Percentiles rank a stretch among this genome's conserved stretches.
Conservation (phyloP, 1,140 invertebrate genomes). For the Panonychus citri region DNA sequence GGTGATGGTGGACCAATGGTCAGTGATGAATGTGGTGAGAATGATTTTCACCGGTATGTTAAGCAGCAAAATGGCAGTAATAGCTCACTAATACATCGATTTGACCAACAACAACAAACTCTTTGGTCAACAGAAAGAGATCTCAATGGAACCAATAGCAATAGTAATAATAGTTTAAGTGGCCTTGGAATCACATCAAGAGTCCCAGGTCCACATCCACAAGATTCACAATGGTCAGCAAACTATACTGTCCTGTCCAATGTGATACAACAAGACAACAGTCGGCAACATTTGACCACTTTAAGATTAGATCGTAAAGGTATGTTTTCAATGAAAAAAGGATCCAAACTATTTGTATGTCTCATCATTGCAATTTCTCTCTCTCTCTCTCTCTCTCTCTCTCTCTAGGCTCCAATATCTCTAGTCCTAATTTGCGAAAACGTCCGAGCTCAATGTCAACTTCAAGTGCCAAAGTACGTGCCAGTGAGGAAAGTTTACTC, state of each 20-base stretch:
- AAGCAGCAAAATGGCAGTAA: neutral
- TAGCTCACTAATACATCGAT: neutral
- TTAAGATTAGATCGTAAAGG: neutral
- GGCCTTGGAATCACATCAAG: neutral
- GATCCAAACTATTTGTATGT: too few species aligned
- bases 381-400: neutral
- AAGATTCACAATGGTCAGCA: too few species aligned
- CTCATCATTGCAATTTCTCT: conserved; percentile 3
- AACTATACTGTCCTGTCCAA: too few species aligned
- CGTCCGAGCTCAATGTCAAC: neutral
- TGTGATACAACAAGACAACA: too few species aligned
- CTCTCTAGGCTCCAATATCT: neutral
- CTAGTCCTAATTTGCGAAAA: conserved; percentile 4
- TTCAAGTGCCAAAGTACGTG: conserved; percentile 1
- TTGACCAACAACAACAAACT: neutral
- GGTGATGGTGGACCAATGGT: neutral
- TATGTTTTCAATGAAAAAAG: neutral
- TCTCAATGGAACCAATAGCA: too few species aligned
- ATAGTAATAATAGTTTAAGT: too few species aligned
- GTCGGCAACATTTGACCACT: neutral
- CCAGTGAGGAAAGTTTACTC: conserved; percentile 14
- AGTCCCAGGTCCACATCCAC: too few species aligned
- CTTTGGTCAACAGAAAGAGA: neutral
- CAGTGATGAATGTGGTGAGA: neutral
- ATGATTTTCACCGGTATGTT: neutral